Evolutionary conservation across 2,113 vertebrate species (phyloP), one percentile per base, ranked within the genome.

Genomic region (Lepisosteus oculatus): DNA sequence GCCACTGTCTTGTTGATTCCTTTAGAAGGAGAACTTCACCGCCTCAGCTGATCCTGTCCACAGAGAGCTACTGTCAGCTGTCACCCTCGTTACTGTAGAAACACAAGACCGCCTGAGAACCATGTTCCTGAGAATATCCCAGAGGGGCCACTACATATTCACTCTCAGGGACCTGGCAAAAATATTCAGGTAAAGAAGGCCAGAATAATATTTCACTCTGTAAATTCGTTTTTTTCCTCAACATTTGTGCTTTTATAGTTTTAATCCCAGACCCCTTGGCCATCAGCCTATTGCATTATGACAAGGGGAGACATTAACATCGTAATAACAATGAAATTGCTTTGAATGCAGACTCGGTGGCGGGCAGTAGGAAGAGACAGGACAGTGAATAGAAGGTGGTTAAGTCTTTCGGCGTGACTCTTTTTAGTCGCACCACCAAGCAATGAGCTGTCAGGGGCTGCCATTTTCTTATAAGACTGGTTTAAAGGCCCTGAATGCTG

Each of bases 71-170:
- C 62, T 62, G 76, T 76, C 76, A 73, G 77, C 73, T 72, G 81
- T 82, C 72, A 69, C 80, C 74, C 73, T 9, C 75, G 78, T 67
- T 68, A 64, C 69, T 42, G 61, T n/a, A 77, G 80, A 73, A 69
- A 73, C 64, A 47, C 44, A 66, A 1, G 79, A 80, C 72, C 75
- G 66, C 61, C 4, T 85, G 72, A 74, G 73, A 75, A 77, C 55
- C 54, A 67, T 78, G 74, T 77, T 80, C 74, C 15, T 72, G 72
- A 73, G 71, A 66, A 77, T 71, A 13, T 47, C 74, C 65, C 69
- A 65, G 17, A 9, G 6, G 66, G 67, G 15, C 56, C 44, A 17
- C 15, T 71, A 78, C 51, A 42, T 45, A 62, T 74, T 74, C 67
- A 72, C 74, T 14, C 61, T 55, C 41, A 6, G 61, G 57, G 72